phyloP scores from a whole-genome alignment of 2,113 vertebrate genomes.

The Erinaceus europaeus region DNA sequence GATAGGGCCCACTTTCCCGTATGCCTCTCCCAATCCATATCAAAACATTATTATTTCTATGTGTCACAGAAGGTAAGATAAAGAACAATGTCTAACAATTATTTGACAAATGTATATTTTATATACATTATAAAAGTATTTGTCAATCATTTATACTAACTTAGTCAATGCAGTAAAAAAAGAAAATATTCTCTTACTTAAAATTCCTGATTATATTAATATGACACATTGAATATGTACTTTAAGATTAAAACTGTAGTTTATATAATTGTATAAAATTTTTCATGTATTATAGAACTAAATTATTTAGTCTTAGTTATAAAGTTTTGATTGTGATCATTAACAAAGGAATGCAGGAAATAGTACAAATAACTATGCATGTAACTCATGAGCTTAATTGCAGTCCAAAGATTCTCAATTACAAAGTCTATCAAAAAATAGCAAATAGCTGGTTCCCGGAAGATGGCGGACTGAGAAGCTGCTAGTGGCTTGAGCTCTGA shows the following conservation, averaged over 20 bases:
- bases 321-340: neutral
- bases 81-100: conserved; percentile 7
- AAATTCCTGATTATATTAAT: neutral
- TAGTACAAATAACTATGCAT: neutral
- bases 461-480: too few relatives aligned
- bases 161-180: neutral
- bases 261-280: neutral
- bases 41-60: too few relatives aligned
- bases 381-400: neutral
- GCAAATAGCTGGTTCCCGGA: too few relatives aligned
- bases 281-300: neutral
- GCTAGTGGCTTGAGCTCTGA: too few relatives aligned
- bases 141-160: neutral
- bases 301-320: neutral
- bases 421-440: neutral
- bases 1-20: too few relatives aligned
- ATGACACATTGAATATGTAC: neutral
- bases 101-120: neutral
- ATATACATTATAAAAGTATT: neutral
- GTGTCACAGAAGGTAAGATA: neutral
- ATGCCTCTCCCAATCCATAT: too few relatives aligned
- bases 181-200: neutral
- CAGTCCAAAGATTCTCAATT: neutral
- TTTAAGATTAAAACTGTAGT: neutral
- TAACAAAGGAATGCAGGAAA: neutral